phyloP scores from a whole-genome alignment of 2,888 invertebrate genomes.

The Diabrotica balteata region DNA sequence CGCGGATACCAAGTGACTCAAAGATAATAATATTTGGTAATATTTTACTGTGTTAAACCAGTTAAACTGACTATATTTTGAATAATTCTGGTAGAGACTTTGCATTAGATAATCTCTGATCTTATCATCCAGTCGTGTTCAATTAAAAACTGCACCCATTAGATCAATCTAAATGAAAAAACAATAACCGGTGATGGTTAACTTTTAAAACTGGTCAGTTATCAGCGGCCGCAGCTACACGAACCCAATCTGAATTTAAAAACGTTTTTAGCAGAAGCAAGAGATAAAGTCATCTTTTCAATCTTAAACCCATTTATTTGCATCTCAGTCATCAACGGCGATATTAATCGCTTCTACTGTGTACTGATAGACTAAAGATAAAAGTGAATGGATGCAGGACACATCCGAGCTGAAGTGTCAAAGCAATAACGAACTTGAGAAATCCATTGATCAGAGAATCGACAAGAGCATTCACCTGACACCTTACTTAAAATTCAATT shows the following conservation, averaged over 20 bases:
- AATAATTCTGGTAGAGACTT: too few relatives aligned
- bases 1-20: too few relatives aligned
- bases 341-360: constrained; percentile 11
- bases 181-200: not conserved
- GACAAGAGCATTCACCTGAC: constrained; percentile 51
- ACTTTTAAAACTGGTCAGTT: not conserved
- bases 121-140: too few relatives aligned
- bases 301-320: constrained; percentile 10
- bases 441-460: constrained; percentile 54
- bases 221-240: not conserved
- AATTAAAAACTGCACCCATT: not conserved
- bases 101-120: too few relatives aligned
- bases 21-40: too few relatives aligned
- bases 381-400: constrained; percentile 28
- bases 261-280: not conserved
- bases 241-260: constrained; percentile 1
- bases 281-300: not conserved
- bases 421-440: constrained; percentile 41
- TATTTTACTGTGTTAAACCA: too few relatives aligned
- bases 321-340: not conserved
- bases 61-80: too few relatives aligned
- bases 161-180: not conserved
- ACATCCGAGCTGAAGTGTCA: constrained; percentile 35
- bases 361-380: constrained; percentile 16
- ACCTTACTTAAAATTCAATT: constrained; percentile 44